A percentile compares a stretch with the other conserved stretches of the same genome.
Evolutionary conservation across 2,888 invertebrate genomes (phyloP).

Genomic region (Steinernema scapterisci): DNA sequence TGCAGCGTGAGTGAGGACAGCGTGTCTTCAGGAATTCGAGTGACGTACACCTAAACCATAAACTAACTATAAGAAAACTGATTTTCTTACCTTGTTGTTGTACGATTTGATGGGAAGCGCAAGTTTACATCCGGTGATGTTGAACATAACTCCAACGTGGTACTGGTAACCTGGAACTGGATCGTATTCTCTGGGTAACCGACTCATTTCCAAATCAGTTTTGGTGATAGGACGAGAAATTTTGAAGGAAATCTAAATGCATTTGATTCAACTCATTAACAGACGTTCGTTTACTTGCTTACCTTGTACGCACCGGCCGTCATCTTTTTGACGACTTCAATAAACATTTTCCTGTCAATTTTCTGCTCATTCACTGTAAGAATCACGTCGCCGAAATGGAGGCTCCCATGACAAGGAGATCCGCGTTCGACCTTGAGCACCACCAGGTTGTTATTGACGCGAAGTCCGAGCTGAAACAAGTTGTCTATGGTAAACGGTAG

Average conservation of each 20-base stretch:
- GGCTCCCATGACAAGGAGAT: background rate
- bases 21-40: conserved; percentile 33
- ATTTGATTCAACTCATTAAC: background rate
- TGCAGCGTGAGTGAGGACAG: conserved; percentile 33
- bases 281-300: background rate
- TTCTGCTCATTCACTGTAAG: conserved; percentile 17
- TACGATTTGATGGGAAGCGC: conserved; percentile 35
- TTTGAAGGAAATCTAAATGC: background rate
- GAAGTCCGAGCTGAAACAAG: background rate
- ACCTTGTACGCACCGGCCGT: background rate
- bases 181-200: conserved; percentile 25
- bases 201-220: background rate
- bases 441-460: conserved; percentile 1
- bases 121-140: conserved; percentile 10
- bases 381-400: conserved; percentile 17
- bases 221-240: background rate
- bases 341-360: conserved; percentile 13
- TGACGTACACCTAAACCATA: conserved; percentile 32
- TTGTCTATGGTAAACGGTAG: background rate
- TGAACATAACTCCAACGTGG: conserved; percentile 29
- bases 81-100: conserved; percentile 16
- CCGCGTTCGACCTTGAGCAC: conserved; percentile 13
- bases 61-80: background rate
- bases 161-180: conserved; percentile 22
- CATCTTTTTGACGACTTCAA: conserved; percentile 4